Base-by-base conservation (phyloP, 2,113 vertebrate species). In the Vulpes vulpes region DNA sequence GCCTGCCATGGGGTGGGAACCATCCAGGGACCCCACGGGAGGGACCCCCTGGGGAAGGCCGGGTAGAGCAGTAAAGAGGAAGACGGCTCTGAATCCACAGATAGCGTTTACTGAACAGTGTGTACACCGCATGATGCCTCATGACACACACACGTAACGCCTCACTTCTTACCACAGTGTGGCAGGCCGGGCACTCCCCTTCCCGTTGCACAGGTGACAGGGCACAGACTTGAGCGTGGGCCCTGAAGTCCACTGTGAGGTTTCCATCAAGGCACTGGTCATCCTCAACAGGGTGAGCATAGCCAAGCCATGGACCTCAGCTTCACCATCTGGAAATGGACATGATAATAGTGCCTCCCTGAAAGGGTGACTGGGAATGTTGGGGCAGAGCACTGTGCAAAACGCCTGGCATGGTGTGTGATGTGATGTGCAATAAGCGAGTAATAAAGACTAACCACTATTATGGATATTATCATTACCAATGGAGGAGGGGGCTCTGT, bases 21-120 rank as follows among this genome's bases (percentile, higher is more conserved):
- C n/a, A 55, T 64, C 53, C 43, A 1, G 8, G n/a, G 22, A 14
- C 30, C 38, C 11, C 23, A 32, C 9, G 11, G 89, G 69, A 14
- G 57, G 91, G 71, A 69, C 1, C 1, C 5, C 14, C 8, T 4
- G 7, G 27, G 23, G 65, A n/a, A 27, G 20, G 32, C n/a, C 3
- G 0, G 71, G 17, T 49, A 38, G 30, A 23, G 20, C 25, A 20
- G n/a, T 15, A 0, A n/a, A 73, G 27, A 85, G 67, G 30, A 51
- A 53, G 89, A 43, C 25, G 59, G 51, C 57, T 60, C 8, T 53
- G 74, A 80, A 12, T 43, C 60, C 19, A 1, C 49, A 14, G 17
- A 43, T 43, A 22, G 0, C 2, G 0, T 43, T 43, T 38, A 4
- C 3, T 5, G 30, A 15, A 0, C 25, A 20, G 19, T 67, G 25